Evolutionary conservation across 2,888 invertebrate species (phyloP), one percentile per base, ranked within the genome.

Genomic region (Athetis lepigone): DNA sequence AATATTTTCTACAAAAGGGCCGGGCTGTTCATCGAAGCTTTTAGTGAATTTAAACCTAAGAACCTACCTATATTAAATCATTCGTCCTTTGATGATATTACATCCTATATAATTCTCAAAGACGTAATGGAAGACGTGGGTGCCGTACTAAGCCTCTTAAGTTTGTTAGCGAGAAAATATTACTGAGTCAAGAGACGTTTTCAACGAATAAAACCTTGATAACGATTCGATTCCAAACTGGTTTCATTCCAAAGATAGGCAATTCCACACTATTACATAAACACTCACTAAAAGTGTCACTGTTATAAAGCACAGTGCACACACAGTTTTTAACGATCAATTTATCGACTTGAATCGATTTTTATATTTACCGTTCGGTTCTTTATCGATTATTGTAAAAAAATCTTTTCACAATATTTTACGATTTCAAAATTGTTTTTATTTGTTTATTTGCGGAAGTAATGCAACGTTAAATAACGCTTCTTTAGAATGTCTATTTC

Each of bases 271-370:
- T 75, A 77, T 85, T 83, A 83, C 74, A 75, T 82, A 84, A 84
- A 85, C 82, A 79, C 68, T 70, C 63, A 71, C 73, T 82, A 83
- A 85, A 83, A 83, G 68, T 84, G 85, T 80, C 79, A 82, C 77
- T 64, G 50, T 23, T 68, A 60, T 82, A 68, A 83, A 66, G 79
- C 63, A 50, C 11, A 52, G 76, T 75, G 54, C 52, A 68, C 68
- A 80, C 70, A 43, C 45, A 29, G 13, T 56, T 23, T 36, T 33
- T 56, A 42, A 18, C 11, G 27, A 45, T 63, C 33, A 42, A 70
- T 70, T 59, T 46, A 74, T 57, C 4, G 40, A 54, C n/a, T 23
- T 11, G 5, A 36, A 60, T 56, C 40, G 56, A 73, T 59, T 39
- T 33, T 52, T 11, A n/a, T 33, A 29, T 25, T 49, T 42, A 71